Evolutionary conservation across 2,888 invertebrate genomes (phyloP).

Genomic region (Lissocephala sabroskyi): DNA sequence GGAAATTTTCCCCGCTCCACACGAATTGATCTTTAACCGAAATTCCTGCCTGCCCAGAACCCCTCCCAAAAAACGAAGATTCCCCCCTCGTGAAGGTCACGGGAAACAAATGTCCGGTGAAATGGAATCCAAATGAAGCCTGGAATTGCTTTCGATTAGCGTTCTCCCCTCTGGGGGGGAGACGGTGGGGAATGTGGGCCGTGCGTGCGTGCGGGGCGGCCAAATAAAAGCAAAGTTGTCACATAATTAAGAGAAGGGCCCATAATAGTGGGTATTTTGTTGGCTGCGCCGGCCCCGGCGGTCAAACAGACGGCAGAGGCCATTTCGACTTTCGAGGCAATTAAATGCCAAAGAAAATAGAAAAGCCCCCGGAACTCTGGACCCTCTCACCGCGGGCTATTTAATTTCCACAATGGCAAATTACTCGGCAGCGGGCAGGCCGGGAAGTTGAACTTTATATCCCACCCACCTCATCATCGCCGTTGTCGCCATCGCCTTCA

Average conservation of each 20-base stretch:
- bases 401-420: slow-evolving; percentile 27
- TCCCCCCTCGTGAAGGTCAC: too few species aligned
- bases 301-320: neutral
- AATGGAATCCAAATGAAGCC: slow-evolving; percentile 32
- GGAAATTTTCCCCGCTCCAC: too few species aligned
- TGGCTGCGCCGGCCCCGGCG: neutral
- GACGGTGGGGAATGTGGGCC: neutral
- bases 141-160: slow-evolving; percentile 35
- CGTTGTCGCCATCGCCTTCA: neutral
- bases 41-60: too few species aligned
- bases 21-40: too few species aligned
- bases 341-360: slow-evolving; percentile 49
- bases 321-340: slow-evolving; percentile 28
- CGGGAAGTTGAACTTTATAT: neutral
- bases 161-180: slow-evolving; percentile 1
- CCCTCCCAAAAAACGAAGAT: too few species aligned
- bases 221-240: slow-evolving; percentile 31
- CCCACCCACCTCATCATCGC: too few species aligned
- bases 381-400: slow-evolving; percentile 22
- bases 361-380: too few species aligned
- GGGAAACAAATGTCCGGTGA: slow-evolving; percentile 34
- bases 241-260: slow-evolving; percentile 34
- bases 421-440: slow-evolving; percentile 5
- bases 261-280: slow-evolving; percentile 11
- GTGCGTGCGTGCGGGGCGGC: neutral